Evolutionary conservation across 2,113 vertebrate species (phyloP).

Genomic region (Ammodytes marinus): DNA sequence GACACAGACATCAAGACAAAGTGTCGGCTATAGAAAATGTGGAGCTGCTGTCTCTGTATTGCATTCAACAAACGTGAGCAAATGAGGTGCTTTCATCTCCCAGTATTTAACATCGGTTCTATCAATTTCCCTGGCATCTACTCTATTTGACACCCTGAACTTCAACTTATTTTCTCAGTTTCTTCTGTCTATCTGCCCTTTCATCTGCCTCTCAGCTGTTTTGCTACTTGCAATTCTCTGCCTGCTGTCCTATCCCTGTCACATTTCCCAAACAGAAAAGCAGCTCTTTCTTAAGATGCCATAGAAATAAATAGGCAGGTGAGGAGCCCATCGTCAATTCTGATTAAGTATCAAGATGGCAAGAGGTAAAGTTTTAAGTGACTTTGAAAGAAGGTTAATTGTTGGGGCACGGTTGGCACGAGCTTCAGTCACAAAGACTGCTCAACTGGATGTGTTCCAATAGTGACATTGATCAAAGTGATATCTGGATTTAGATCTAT

Average conservation of each 20-base stretch:
- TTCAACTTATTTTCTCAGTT: not conserved
- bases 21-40: not conserved
- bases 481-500: too few species aligned
- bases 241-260: not conserved
- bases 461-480: too few species aligned
- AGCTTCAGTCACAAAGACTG: too few species aligned
- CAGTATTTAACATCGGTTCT: not conserved
- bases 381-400: too few species aligned
- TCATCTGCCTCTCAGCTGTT: not conserved
- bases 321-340: too few species aligned
- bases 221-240: not conserved
- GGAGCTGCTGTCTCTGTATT: not conserved
- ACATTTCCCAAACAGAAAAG: not conserved
- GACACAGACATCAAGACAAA: not conserved
- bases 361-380: too few species aligned
- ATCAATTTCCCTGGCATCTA: slow-evolving; percentile 2
- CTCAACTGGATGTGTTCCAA: too few species aligned
- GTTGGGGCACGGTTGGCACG: too few species aligned
- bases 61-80: not conserved
- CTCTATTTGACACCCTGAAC: not conserved
- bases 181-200: not conserved
- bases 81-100: not conserved
- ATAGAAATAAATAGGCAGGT: not conserved
- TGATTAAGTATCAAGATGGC: too few species aligned
- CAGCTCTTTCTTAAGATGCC: not conserved